Base-by-base conservation (phyloP, 2,113 vertebrate species). In the Xiphorhynchus elegans region DNA sequence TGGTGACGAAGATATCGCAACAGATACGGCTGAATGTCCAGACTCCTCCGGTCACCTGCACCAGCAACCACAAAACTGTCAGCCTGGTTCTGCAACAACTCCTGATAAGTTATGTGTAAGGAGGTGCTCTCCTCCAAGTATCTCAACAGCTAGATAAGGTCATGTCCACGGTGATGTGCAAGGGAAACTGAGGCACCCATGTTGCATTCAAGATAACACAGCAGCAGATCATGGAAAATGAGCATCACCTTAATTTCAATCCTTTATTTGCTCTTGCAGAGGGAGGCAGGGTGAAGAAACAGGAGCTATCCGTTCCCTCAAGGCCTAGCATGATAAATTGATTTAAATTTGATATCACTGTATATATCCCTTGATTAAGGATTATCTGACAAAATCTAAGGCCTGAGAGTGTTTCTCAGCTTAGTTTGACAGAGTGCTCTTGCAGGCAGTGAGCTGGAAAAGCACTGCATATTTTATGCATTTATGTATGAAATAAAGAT, bases 1-100 rank as follows among this genome's bases (percentile, higher is more conserved):
- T 97, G 89, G 99, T 99, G 97, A 99, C 99, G 33, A 99, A 99
- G 93, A 99, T 93, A 95, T 99, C 98, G 6, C 99, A 99, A 92
- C 98, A 99, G 75, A 99, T 66, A 10, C 98, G 98, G 97, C 98
- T 99, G 97, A 99, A 99, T 31, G 98, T 98, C 99, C 99, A 99
- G 75, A 98, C 98, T 50, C 99, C 99, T 25, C 99, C 99, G 0
- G 98, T 98, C 85, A 98, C 98, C 98, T 98, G 95, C 77, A 35
- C 10, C 64, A 92, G 90, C 58, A 88, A 97, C 31, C 77, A 97
- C 68, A 84, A 80, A 80, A 49, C n/a, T 31, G 31, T 98, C 76
- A 97, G 89, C 68, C 26, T 72, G 78, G 80, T 21, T 63, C 68
- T 63, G 44, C 60, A 56, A 17, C 4, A 2, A 50, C 31, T 39